Evolutionary conservation across 1,140 invertebrate genomes (phyloP), one percentile per base, ranked within the genome.

Genomic region (Papilio polyxenes): DNA sequence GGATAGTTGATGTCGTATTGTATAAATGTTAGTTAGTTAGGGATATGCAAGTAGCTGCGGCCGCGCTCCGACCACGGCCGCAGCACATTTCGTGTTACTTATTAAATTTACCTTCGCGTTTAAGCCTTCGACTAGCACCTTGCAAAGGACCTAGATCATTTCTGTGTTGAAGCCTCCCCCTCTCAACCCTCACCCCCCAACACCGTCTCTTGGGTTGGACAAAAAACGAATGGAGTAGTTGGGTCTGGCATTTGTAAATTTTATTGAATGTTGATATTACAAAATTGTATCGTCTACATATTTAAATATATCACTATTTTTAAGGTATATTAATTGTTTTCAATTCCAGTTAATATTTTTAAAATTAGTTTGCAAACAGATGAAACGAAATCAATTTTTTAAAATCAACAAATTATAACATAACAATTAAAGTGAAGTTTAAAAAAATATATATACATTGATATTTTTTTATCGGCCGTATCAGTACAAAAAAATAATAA

Each of bases 381-480:
- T 37, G 13, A 15, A 37, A 69, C 37, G 31, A 37, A 40, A 37
- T 37, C 1, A 72, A 72, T 15, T 72, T 44, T 15, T 72, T 72
- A 37, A 72, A 72, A 72, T 72, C 65, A 72, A 72, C 11, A 37
- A 37, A 69, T 56, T 6, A 56, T 37, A 37, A 37, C 31, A 72
- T 37, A 72, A 13, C 31, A 72, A 72, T 78, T 82, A 59, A 81
- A 83, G 78, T 77, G 77, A 83, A 81, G 74, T 85, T 88, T 84
- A 44, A 84, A 85, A 86, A 85, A 65, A 82, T 82, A 31, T 11
- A 31, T 65, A 65, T 2, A 65, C 83, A 89, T 87, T 87, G 91
- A 89, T 89, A 87, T 91, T 89, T 91, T 89, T 88, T 89, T 92
- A 94, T 94, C 84, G 92, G 92, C 90, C 90, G 89, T 92, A 92